Evolutionary conservation across 2,888 invertebrate species (phyloP), one percentile per base, ranked within the genome.

Genomic region (Heliconius erato): DNA sequence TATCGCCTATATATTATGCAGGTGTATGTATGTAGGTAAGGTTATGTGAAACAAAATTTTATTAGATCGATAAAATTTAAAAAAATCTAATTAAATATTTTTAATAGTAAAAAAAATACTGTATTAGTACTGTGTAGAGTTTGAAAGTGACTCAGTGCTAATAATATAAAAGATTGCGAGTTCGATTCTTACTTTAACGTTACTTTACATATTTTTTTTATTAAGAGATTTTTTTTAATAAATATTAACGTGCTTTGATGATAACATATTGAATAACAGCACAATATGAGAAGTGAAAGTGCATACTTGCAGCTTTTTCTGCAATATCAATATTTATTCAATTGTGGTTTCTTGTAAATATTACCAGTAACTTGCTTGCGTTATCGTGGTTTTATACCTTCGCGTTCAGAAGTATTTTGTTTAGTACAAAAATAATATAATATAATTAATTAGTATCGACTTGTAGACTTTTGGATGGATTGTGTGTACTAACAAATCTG

Each of bases 1-100:
- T 44, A 44, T 72, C 6, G 71, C 71, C 71, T 72, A n/a, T 72
- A 72, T 72, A 72, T 72, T 72, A 72, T 44, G 44, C 40, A 44
- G n/a, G 2, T 23, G 32, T 23, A 35, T 16, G 6, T 71, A 71
- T 14, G n/a, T 63, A 12, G n/a, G 63, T 67, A 16, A 14, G 14
- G 69, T 40, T 40, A 40, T 26, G 12, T 14, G 12, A 40, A 71
- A 14, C n/a, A 5, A 35, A n/a, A 40, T 12, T 40, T 12, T 12
- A 71, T n/a, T 35, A 32, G 32, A 19, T 9, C 19, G 23, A 2
- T 59, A 23, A 9, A 59, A 23, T 59, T n/a, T 59, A n/a, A 23
- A 59, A 11, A 59, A 19, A 19, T n/a, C 11, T 59, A 11, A 59
- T 59, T 59, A 23, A 19, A 59, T 23, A 59, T 23, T 6, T 23